Evolutionary conservation across 2,797 vertebrate genomes (phyloP).

Genomic region (Siniperca scherzeri): DNA sequence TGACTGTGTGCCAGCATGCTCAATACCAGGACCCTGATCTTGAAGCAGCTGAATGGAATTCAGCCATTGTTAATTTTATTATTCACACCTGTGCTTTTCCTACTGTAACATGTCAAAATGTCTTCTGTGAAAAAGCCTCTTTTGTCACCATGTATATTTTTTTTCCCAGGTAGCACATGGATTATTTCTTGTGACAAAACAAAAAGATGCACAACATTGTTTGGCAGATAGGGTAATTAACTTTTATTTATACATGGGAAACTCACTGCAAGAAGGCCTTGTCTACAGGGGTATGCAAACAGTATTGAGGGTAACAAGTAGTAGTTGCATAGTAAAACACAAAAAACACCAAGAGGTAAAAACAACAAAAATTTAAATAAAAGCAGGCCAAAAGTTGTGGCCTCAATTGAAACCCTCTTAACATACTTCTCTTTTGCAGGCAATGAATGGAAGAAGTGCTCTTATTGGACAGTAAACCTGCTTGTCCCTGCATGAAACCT

Average conservation of each 20-base stretch:
- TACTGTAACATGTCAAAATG: not conserved
- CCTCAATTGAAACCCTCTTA: slow-evolving; percentile 53
- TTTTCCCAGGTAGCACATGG: not conserved
- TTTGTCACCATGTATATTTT: not conserved
- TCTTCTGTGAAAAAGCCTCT: not conserved
- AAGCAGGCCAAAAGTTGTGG: slow-evolving; percentile 16
- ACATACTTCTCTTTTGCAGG: slow-evolving; percentile 78
- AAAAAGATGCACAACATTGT: slow-evolving; percentile 22
- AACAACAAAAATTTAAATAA: not conserved
- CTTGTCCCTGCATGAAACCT: slow-evolving; percentile 63
- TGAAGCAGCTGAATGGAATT: not conserved
- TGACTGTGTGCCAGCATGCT: not conserved
- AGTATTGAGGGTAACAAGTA: not conserved
- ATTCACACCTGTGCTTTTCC: not conserved
- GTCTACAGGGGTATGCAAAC: not conserved
- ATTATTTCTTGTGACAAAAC: slow-evolving; percentile 34
- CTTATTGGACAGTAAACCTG: slow-evolving; percentile 74
- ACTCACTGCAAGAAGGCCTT: not conserved
- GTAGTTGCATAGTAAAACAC: not conserved
- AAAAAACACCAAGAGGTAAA: not conserved
- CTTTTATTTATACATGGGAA: not conserved
- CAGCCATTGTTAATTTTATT: not conserved
- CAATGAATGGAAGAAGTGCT: slow-evolving; percentile 63
- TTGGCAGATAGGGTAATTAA: not conserved
- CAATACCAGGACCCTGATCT: not conserved